Evolutionary conservation across 2,797 vertebrate genomes (phyloP), one percentile per base, ranked within the genome.

Genomic region (Typhlichthys subterraneus): DNA sequence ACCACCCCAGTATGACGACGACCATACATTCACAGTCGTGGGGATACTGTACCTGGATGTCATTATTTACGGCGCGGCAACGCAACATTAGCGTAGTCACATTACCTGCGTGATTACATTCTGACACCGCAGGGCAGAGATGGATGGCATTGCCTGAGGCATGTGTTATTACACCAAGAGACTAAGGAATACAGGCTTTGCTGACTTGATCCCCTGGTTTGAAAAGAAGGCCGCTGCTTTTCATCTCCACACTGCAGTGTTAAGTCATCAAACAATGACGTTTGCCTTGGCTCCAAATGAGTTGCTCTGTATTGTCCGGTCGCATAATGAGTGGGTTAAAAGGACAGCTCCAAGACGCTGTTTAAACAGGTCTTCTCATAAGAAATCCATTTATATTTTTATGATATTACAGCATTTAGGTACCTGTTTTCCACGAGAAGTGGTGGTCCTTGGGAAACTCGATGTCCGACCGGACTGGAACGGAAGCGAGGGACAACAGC

Each of bases 371-470:
- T 42, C 38, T 42, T 42, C 38, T 42, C 8, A 42, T 42, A 42
- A 42, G 7, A 8, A 42, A 10, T 42, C 7, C 10, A 8, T 42
- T 42, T 10, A 42, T 9, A 55, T 48, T 63, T 31, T 51, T 15
- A 9, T 53, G 14, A 2, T 19, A 0, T 13, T 15, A 48, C n/a
- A 52, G 17, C 42, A 6, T 0, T 57, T 29, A 4, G 23, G 23
- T 96, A 99, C 97, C 97, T 94, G 95, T 89, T 94, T 94, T 97
- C 97, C 97, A 99, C 52, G 93, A 87, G 87, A 96, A 99, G 45
- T 93, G 93, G 66, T 92, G 91, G 66, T 94, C 92, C 78, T 90
- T 94, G 51, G 88, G 91, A 84, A 91, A 91, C 79, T 93, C 91
- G 64, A 94, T 78, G 87, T 95, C 93, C 57, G 93, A 88, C 49